phyloP scores from a whole-genome alignment of 2,113 vertebrate genomes.

The Danio rerio region GRCz12tu NC_133198.1:29220501-29221000 shows the following conservation, averaged over 20 bases:
- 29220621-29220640: not conserved
- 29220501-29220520: not conserved
- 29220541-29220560: not conserved
- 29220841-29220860: no score
- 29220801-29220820: no score
- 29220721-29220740: not conserved
- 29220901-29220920: no score
- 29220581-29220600: not conserved
- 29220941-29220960: no score
- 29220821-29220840: no score
- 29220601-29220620: not conserved
- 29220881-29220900: no score
- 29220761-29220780: not conserved
- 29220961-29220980: no score
- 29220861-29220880: no score
- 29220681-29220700: slow-evolving; percentile 7
- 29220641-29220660: not conserved
- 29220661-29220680: slow-evolving; percentile 10
- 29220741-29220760: slow-evolving; percentile 5
- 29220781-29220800: no score
- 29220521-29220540: not conserved
- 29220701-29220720: not conserved
- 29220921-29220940: no score
- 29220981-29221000: no score
- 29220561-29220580: not conserved